phyloP scores from a whole-genome alignment of 2,888 invertebrate species.

The Dugesia japonica region DNA sequence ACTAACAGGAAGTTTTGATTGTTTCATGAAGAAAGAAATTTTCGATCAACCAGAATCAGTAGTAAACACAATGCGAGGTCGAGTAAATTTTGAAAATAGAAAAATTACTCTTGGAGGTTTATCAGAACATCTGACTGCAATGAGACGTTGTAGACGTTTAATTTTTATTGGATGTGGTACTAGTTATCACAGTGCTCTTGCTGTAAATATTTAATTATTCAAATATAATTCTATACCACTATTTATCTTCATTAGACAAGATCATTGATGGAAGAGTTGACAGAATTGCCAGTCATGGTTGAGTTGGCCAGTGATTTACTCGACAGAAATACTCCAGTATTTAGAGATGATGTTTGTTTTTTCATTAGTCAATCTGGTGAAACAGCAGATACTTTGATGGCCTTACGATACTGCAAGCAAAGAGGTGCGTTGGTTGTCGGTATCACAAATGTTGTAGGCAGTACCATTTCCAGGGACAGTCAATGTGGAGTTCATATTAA shows the following conservation, averaged over 20 bases:
- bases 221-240: not conserved
- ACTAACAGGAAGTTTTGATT: constrained; percentile 72
- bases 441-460: constrained; percentile 94
- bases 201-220: constrained; percentile 49
- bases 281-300: constrained; percentile 94
- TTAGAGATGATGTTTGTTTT: constrained; percentile 92
- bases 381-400: constrained; percentile 88
- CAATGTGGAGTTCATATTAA: constrained; percentile 98
- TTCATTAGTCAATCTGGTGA: constrained; percentile 96
- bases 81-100: constrained; percentile 71
- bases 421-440: constrained; percentile 91
- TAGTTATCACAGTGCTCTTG: constrained; percentile 92
- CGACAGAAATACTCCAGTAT: constrained; percentile 83
- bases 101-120: constrained; percentile 86
- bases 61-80: constrained; percentile 94
- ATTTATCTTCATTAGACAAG: constrained; percentile 46
- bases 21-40: constrained; percentile 99
- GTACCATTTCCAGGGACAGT: constrained; percentile 91
- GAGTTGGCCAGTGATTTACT: constrained; percentile 94
- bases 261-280: constrained; percentile 84
- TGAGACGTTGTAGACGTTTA: constrained; percentile 79
- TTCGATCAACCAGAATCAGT: constrained; percentile 98
- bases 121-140: constrained; percentile 91
- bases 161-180: constrained; percentile 97
- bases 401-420: constrained; percentile 74